Conservation (phyloP, 2,113 vertebrate species). For the Excalfactoria chinensis region DNA sequence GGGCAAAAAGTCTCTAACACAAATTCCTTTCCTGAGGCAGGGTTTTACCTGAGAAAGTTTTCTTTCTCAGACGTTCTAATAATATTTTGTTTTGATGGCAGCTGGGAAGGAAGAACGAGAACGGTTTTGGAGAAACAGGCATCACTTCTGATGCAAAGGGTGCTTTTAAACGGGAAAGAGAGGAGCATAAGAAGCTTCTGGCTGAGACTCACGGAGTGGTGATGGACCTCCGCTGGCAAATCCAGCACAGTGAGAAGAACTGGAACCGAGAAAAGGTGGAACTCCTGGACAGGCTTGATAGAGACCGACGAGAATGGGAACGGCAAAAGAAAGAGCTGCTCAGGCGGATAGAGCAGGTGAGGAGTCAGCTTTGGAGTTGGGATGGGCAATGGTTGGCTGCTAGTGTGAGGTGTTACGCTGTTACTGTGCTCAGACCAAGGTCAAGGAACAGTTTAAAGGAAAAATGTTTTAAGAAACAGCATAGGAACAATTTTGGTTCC, state of each 20-base stretch:
- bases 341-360: constrained; percentile 85
- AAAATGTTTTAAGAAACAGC: not conserved
- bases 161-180: constrained; percentile 83
- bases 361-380: not conserved
- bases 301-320: constrained; percentile 89
- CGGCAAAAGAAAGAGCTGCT: constrained; percentile 86
- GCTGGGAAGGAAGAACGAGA: constrained; percentile 78
- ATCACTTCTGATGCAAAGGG: constrained; percentile 66
- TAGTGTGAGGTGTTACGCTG: not conserved
- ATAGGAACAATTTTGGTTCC: not conserved
- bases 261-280: constrained; percentile 90
- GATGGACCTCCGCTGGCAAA: constrained; percentile 93
- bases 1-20: not conserved
- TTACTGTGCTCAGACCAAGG: not conserved
- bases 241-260: constrained; percentile 90
- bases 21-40: not conserved
- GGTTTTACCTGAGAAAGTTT: not conserved
- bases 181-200: constrained; percentile 89
- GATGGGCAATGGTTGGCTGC: not conserved
- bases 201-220: constrained; percentile 88
- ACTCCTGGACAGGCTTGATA: constrained; percentile 86
- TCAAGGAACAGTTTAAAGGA: not conserved
- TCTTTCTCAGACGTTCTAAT: not conserved
- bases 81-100: constrained; percentile 55
- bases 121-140: constrained; percentile 58